A percentile compares a stretch with the other conserved stretches of the same genome.
phyloP scores from a whole-genome alignment of 2,113 vertebrate species.

The Mola mola region DNA sequence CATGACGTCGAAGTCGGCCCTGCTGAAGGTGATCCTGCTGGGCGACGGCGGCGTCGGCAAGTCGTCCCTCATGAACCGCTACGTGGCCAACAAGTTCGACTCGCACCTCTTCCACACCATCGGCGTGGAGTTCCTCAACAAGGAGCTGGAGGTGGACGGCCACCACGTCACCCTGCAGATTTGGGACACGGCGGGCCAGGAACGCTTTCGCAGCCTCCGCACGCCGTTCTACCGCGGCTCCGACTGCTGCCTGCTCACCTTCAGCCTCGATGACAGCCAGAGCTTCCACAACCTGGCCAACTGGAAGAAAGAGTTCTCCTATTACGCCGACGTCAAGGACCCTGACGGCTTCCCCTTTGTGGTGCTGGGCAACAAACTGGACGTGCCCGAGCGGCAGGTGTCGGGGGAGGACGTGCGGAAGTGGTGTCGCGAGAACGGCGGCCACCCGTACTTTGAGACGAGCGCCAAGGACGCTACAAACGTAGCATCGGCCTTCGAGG shows the following conservation, averaged over 20 bases:
- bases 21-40: constrained; percentile 95
- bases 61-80: constrained; percentile 98
- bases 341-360: constrained; percentile 93
- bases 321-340: constrained; percentile 95
- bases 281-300: constrained; percentile 93
- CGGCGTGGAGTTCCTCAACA: constrained; percentile 96
- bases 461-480: constrained; percentile 96
- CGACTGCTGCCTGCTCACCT: constrained; percentile 97
- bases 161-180: constrained; percentile 95
- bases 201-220: constrained; percentile 94
- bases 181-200: constrained; percentile 97
- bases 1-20: constrained; percentile 89
- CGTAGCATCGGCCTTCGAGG: constrained; percentile 92
- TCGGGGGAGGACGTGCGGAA: constrained; percentile 88
- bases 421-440: constrained; percentile 94
- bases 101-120: constrained; percentile 96
- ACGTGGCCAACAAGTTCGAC: constrained; percentile 95
- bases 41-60: constrained; percentile 97
- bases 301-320: constrained; percentile 98
- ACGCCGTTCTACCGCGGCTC: constrained; percentile 97
- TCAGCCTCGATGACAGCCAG: constrained; percentile 93
- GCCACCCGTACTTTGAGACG: constrained; percentile 95
- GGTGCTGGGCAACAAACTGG: constrained; percentile 95
- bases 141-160: constrained; percentile 95
- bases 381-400: constrained; percentile 90